phyloP scores from a whole-genome alignment of 2,888 invertebrate genomes.

The Melinaea menophilus region DNA sequence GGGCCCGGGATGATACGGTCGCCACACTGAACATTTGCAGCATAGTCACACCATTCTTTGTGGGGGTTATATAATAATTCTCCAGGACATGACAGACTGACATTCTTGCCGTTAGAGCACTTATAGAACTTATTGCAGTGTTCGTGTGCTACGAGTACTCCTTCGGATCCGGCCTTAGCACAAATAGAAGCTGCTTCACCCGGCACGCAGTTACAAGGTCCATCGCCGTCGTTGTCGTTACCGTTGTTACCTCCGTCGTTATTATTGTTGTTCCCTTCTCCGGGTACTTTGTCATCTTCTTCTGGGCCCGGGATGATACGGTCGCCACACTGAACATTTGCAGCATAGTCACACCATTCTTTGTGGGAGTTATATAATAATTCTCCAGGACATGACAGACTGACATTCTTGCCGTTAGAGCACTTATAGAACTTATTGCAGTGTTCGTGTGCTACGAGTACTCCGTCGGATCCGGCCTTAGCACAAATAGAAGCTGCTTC shows the following conservation, averaged over 20 bases:
- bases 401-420: conserved; percentile 30
- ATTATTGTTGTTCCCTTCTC: background rate
- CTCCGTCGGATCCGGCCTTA: conserved; percentile 35
- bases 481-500: conserved; percentile 40
- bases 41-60: conserved; percentile 41
- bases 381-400: conserved; percentile 31
- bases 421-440: conserved; percentile 43
- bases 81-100: conserved; percentile 32
- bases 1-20: conserved; percentile 35
- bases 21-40: conserved; percentile 40
- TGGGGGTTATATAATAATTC: conserved; percentile 39
- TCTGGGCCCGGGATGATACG: conserved; percentile 32
- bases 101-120: conserved; percentile 31
- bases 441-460: conserved; percentile 41
- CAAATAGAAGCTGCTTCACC: conserved; percentile 38
- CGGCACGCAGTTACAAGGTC: conserved; percentile 31
- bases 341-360: conserved; percentile 41
- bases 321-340: conserved; percentile 40
- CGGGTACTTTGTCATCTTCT: conserved; percentile 5
- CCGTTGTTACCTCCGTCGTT: conserved; percentile 10
- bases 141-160: conserved; percentile 40
- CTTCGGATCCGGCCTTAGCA: conserved; percentile 34
- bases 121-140: conserved; percentile 42
- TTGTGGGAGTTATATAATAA: conserved; percentile 39
- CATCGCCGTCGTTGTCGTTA: background rate